Evolutionary conservation across 92 coral and sea anemone species (phyloP).

Genomic region (Paramuricea clavata): DNA sequence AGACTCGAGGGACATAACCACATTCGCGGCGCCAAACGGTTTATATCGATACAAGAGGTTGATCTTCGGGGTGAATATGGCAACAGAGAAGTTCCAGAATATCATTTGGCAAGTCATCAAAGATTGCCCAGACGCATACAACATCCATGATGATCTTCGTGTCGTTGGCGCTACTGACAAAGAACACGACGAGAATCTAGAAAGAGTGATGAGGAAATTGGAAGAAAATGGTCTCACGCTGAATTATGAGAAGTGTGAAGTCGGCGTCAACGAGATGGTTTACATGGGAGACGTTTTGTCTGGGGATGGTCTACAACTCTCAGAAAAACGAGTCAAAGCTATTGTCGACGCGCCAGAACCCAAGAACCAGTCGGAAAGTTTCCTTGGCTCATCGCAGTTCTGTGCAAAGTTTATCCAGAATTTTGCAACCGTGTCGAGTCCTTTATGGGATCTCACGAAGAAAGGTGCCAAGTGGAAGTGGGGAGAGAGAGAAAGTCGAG

Average conservation of each 20-base stretch:
- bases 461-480: conserved; percentile 41
- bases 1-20: conserved; percentile 74
- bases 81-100: conserved; percentile 62
- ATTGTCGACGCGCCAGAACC: conserved; percentile 54
- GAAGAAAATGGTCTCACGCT: conserved; percentile 58
- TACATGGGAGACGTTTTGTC: conserved; percentile 63
- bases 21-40: conserved; percentile 68
- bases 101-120: conserved; percentile 59
- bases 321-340: conserved; percentile 33
- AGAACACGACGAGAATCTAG: conserved; percentile 55
- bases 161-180: conserved; percentile 52
- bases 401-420: conserved; percentile 70
- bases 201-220: conserved; percentile 49
- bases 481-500: conserved; percentile 44
- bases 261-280: conserved; percentile 48
- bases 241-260: conserved; percentile 61
- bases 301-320: conserved; percentile 46
- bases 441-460: conserved; percentile 68
- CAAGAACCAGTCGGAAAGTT: conserved; percentile 60
- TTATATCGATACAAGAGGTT: conserved; percentile 19
- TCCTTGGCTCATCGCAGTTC: conserved; percentile 73
- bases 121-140: conserved; percentile 59
- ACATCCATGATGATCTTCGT: conserved; percentile 65
- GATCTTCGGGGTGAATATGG: conserved; percentile 19
- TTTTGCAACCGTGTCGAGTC: conserved; percentile 71